Base-by-base conservation (phyloP, 2,797 vertebrate genomes). In the Rhinella marina region DNA sequence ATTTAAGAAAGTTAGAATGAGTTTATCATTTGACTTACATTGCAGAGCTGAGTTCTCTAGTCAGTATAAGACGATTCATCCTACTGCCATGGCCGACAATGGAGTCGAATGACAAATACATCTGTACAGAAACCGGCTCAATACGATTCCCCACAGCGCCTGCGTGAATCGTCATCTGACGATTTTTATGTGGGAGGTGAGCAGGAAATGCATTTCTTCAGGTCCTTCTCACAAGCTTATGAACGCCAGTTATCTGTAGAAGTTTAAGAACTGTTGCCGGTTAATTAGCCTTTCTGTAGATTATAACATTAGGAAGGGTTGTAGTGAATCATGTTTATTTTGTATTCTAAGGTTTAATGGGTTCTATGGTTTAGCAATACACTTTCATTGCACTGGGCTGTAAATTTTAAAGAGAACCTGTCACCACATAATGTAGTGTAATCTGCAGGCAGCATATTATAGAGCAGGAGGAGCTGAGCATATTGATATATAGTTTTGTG, bases 81-180 rank as follows among this genome's bases (percentile, higher is more conserved):
- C 72, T 82, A 23, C 73, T 86, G 54, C 48, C 81, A 90, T 56
- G 88, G 90, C n/a, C 0, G 86, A 84, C 89, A 89, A 91, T 89
- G 94, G n/a, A n/a, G n/a, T n/a, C 92, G 78, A 95, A 92, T 94
- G 95, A 93, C 93, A 93, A 86, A 84, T 85, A n/a, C n/a, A n/a
- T 93, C 90, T 92, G 86, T 93, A 92, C 88, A 85, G 90, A 93
- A 93, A 91, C 90, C n/a, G n/a, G n/a, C n/a, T n/a, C n/a, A n/a
- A n/a, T n/a, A n/a, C n/a, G n/a, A n/a, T n/a, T n/a, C n/a, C n/a
- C n/a, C n/a, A n/a, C n/a, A n/a, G n/a, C n/a, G n/a, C n/a, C n/a
- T n/a, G n/a, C n/a, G n/a, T n/a, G n/a, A n/a, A n/a, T n/a, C n/a
- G n/a, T n/a, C n/a, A n/a, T n/a, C n/a, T n/a, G n/a, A n/a, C 91